These are phyloP conservation scores for Dallia pectoralis DNA, from an alignment of 2,797 vertebrate species.

Conservation along the genomic window DNA sequence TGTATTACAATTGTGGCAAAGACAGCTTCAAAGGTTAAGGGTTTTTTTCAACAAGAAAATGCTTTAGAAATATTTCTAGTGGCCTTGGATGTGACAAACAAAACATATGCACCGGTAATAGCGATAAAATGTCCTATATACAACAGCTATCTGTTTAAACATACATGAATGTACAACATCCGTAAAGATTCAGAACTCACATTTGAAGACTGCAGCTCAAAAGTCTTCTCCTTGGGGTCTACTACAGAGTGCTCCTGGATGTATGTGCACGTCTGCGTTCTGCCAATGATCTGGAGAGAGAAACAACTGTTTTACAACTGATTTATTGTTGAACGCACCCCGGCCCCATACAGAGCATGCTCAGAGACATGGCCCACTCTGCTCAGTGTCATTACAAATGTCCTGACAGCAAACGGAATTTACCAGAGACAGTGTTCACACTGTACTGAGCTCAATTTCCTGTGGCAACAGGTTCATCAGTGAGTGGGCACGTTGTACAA, in stretches of 20 bases:
- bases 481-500: neutral
- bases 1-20: neutral
- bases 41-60: neutral
- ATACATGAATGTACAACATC: neutral
- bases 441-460: neutral
- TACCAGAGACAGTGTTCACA: neutral
- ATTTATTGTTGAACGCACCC: too few species aligned
- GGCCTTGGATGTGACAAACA: neutral
- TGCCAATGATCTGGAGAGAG: conserved; percentile 83
- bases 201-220: conserved; percentile 93
- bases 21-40: conserved; percentile 2
- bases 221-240: conserved; percentile 84
- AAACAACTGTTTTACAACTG: neutral
- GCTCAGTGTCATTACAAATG: conserved; percentile 4
- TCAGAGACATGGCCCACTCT: neutral
- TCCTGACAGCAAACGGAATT: neutral
- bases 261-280: conserved; percentile 87
- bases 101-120: neutral
- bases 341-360: neutral
- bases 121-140: too few species aligned
- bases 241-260: conserved; percentile 95
- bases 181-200: conserved; percentile 84
- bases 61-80: conserved; percentile 14
- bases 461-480: neutral
- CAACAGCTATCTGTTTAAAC: too few species aligned